These are phyloP conservation scores for Rhynchophorus ferrugineus DNA, from an alignment of 1,140 invertebrate genomes.

Conservation along the genomic window DNA sequence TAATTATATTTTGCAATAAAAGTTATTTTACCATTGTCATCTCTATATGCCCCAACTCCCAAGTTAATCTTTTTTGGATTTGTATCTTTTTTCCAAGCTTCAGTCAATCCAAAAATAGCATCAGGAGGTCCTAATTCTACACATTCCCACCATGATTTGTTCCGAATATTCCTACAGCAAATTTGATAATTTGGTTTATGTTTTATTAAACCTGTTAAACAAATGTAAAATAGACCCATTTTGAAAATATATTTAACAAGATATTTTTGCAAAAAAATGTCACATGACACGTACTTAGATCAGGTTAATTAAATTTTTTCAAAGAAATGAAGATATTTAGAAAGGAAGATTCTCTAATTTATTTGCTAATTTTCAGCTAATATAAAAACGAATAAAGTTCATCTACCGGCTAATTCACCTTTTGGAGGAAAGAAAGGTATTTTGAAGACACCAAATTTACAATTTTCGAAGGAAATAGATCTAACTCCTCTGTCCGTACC, in stretches of 20 bases:
- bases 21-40: constrained; percentile 60
- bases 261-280: too few species aligned
- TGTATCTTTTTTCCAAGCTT: constrained; percentile 90
- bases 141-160: constrained; percentile 85
- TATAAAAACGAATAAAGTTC: too few species aligned
- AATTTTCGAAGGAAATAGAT: constrained; percentile 9
- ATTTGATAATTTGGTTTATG: constrained; percentile 82
- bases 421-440: constrained; percentile 9
- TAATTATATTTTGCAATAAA: not conserved
- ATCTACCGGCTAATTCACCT: too few species aligned
- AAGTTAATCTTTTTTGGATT: constrained; percentile 96
- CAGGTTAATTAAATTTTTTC: too few species aligned
- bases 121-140: constrained; percentile 97
- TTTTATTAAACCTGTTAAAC: constrained; percentile 95
- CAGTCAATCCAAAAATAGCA: constrained; percentile 95
- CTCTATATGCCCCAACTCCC: constrained; percentile 94
- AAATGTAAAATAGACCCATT: too few species aligned
- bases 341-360: too few species aligned
- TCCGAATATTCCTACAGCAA: too few species aligned
- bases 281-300: too few species aligned
- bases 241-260: too few species aligned
- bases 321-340: too few species aligned
- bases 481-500: constrained; percentile 14
- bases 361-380: too few species aligned
- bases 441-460: constrained; percentile 7